Evolutionary conservation across 2,797 vertebrate species (phyloP).

Genomic region (Rhinella marina): DNA sequence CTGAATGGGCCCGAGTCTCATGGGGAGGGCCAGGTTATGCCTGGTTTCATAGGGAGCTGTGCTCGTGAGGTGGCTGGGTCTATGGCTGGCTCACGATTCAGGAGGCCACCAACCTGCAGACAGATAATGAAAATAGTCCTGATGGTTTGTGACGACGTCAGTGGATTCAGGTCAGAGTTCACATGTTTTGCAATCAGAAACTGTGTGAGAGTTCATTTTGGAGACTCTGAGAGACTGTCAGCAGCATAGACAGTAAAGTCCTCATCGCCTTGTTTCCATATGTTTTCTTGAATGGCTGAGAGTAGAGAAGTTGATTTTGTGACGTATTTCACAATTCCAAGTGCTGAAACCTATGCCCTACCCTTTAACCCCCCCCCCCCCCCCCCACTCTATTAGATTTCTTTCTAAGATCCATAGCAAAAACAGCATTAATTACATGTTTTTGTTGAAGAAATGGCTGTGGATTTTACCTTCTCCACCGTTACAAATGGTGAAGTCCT

Average conservation of each 20-base stretch:
- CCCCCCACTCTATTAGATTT: no score
- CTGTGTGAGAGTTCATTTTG: background rate
- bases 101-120: background rate
- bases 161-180: conserved; percentile 12
- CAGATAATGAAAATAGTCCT: background rate
- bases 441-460: no score
- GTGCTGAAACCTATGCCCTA: background rate
- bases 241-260: background rate
- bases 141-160: background rate
- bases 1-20: background rate
- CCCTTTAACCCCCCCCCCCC: no score
- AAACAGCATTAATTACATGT: no score
- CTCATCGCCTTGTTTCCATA: background rate
- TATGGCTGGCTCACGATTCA: background rate
- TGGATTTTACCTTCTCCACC: no score
- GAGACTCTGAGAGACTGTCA: background rate
- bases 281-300: background rate
- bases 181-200: conserved; percentile 1
- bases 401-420: no score
- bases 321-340: background rate
- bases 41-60: background rate
- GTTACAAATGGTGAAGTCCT: no score
- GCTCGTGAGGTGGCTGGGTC: background rate
- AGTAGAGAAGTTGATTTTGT: background rate
- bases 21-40: background rate